Conservation (phyloP, 2,888 invertebrate species). For the Clivina fossor region DNA sequence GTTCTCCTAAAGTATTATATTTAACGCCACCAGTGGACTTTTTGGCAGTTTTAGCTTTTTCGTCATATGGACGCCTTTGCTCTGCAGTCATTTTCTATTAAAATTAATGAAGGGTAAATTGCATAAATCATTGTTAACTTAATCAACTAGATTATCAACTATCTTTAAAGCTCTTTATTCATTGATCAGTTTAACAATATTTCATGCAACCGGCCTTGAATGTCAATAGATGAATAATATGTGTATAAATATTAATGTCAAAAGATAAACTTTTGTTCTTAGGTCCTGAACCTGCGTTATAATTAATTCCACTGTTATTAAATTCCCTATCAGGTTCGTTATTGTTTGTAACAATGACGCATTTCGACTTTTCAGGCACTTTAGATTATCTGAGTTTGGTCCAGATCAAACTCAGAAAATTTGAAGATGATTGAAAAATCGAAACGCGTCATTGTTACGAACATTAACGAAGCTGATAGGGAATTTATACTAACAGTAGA, state of each 20-base stretch:
- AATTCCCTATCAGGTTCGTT: too few species aligned
- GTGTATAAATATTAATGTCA: too few species aligned
- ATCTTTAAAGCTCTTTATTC: constrained; percentile 3
- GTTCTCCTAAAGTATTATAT: constrained; percentile 46
- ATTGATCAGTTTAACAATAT: too few species aligned
- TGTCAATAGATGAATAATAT: neutral
- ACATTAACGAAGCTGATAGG: neutral
- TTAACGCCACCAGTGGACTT: constrained; percentile 38
- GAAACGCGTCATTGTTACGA: neutral
- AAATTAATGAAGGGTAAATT: neutral
- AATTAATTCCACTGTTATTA: too few species aligned
- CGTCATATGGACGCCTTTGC: constrained; percentile 42
- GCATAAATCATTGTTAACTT: neutral
- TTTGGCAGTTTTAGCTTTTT: constrained; percentile 44
- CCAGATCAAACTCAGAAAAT: neutral
- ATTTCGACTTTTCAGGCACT: neutral
- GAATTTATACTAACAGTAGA: neutral
- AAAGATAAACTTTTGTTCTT: too few species aligned
- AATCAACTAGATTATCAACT: neutral
- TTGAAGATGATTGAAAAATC: neutral
- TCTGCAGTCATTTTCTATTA: constrained; percentile 37
- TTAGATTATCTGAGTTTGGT: neutral
- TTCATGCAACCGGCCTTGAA: too few species aligned
- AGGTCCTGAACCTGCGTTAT: too few species aligned
- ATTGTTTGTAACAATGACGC: too few species aligned